Evolutionary conservation across 92 coral and sea anemone species (phyloP).

Genomic region (Phenganax subtilis): DNA sequence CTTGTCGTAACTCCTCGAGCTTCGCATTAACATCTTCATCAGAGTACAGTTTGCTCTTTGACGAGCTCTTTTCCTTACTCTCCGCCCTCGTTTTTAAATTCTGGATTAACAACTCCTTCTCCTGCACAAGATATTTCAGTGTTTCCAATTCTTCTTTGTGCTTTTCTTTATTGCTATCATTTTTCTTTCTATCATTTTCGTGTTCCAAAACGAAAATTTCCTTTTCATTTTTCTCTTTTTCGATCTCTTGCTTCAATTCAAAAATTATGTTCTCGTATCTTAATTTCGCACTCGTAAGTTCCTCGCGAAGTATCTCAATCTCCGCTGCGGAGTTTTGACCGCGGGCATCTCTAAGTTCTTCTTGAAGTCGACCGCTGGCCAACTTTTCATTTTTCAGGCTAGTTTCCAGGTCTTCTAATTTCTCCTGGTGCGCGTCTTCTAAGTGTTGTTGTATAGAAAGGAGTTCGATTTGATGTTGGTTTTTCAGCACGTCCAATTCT

Average conservation of each 20-base stretch:
- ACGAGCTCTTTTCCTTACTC: background rate
- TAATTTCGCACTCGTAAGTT: constrained; percentile 44
- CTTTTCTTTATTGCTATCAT: constrained; percentile 45
- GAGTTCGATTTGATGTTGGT: constrained; percentile 74
- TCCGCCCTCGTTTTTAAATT: background rate
- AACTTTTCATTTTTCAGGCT: constrained; percentile 8
- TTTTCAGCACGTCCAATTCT: constrained; percentile 75
- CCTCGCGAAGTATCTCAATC: background rate
- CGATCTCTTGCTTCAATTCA: constrained; percentile 54
- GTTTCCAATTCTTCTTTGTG: constrained; percentile 29
- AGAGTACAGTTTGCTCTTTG: background rate
- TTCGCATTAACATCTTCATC: constrained; percentile 14
- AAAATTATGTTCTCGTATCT: constrained; percentile 56
- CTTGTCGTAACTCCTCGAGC: constrained; percentile 27
- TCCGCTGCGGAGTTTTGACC: background rate
- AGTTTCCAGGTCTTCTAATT: constrained; percentile 44
- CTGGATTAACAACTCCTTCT: constrained; percentile 22
- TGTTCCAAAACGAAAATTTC: background rate
- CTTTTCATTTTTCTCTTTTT: constrained; percentile 42
- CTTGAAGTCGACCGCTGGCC: constrained; percentile 8
- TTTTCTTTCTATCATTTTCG: constrained; percentile 15
- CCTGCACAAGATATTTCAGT: constrained; percentile 15
- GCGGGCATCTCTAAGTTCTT: background rate
- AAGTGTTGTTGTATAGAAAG: constrained; percentile 68
- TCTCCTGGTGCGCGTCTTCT: constrained; percentile 55